These are phyloP conservation scores for Alligator sinensis DNA, from an alignment of 2,113 vertebrate species.

Conservation along the genomic window DNA sequence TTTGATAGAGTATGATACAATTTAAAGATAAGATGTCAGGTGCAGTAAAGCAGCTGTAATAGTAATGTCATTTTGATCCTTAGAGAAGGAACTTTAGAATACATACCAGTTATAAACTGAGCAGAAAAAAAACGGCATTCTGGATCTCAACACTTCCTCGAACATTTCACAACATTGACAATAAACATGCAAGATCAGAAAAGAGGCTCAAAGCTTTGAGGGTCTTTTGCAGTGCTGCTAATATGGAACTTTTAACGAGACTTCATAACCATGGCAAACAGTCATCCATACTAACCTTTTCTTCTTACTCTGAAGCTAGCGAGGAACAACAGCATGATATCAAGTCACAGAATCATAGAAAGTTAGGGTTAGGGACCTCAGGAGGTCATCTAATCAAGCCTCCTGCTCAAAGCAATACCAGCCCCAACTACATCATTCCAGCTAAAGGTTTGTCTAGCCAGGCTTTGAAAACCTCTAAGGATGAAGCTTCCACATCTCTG, in stretches of 20 bases:
- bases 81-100: neutral
- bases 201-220: neutral
- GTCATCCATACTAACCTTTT: no score
- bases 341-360: no score
- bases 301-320: no score
- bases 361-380: no score
- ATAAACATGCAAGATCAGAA: neutral
- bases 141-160: neutral
- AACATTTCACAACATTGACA: neutral
- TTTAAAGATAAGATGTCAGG: neutral
- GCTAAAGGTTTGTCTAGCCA: no score
- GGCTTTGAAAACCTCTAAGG: no score
- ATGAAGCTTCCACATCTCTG: no score
- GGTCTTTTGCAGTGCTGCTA: neutral
- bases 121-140: neutral
- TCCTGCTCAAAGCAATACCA: no score
- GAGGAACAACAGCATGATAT: no score
- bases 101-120: neutral
- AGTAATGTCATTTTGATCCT: neutral
- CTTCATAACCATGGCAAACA: neutral
- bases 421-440: no score
- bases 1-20: neutral
- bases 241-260: neutral
- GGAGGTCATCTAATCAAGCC: no score
- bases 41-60: neutral